phyloP scores from a whole-genome alignment of 2,888 invertebrate species.

The Corythucha ciliata region DNA sequence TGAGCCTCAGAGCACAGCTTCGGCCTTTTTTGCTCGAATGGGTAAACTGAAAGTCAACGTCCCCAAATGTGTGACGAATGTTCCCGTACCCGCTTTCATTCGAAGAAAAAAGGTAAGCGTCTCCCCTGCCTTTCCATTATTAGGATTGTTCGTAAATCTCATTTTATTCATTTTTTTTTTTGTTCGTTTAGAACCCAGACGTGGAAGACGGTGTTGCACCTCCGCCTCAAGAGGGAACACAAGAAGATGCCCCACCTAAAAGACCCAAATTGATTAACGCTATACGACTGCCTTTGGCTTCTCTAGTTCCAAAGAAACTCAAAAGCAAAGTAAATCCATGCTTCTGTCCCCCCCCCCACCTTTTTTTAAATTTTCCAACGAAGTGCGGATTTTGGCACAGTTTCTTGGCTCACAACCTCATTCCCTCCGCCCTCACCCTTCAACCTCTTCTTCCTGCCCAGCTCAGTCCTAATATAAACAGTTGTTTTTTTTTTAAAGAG shows the following conservation, averaged over 20 bases:
- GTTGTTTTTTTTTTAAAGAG: too few species aligned
- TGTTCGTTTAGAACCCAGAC: not conserved
- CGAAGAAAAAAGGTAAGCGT: constrained; percentile 42
- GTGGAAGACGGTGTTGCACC: not conserved
- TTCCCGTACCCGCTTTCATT: constrained; percentile 45
- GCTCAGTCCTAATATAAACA: too few species aligned
- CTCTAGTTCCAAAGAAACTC: constrained; percentile 39
- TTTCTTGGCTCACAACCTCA: too few species aligned
- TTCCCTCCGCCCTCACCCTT: too few species aligned
- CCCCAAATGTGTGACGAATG: not conserved
- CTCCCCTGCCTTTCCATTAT: not conserved
- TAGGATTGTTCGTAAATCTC: not conserved
- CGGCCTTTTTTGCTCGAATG: not conserved
- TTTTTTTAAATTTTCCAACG: too few species aligned
- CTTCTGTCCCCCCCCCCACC: too few species aligned
- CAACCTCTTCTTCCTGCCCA: too few species aligned
- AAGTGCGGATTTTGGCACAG: too few species aligned
- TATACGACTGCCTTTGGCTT: constrained; percentile 53
- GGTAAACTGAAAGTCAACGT: not conserved
- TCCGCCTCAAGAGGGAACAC: constrained; percentile 3
- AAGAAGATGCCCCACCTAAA: constrained; percentile 10
- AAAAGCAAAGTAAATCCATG: constrained; percentile 27
- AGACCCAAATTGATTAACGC: constrained; percentile 46
- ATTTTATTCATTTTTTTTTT: constrained; percentile 9
- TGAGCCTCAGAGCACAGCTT: not conserved